Base-by-base conservation (phyloP, 1,140 invertebrate species). In the Cherax destructor region DNA sequence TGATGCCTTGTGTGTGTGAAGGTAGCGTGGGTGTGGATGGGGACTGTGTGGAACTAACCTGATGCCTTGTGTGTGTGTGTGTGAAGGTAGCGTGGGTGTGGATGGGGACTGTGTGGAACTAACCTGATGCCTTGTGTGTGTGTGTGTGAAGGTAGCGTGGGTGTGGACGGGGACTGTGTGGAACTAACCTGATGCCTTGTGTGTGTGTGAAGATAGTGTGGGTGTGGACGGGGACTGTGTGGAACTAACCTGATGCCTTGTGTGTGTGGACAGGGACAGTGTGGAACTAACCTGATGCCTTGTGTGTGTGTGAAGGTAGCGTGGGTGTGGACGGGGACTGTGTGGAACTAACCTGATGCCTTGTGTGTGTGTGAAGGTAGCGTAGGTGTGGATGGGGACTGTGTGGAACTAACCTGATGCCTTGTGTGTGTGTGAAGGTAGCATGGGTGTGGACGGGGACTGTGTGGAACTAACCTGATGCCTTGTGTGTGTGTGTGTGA, bases 81-180 rank as follows among this genome's bases (percentile, higher is more conserved):
- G 30, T 41, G 30, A n/a, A n/a, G n/a, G n/a, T n/a, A n/a, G n/a
- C n/a, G n/a, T n/a, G n/a, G n/a, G n/a, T n/a, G n/a, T n/a, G n/a
- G n/a, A n/a, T n/a, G n/a, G n/a, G n/a, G n/a, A n/a, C n/a, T n/a
- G n/a, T n/a, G n/a, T n/a, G n/a, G n/a, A n/a, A n/a, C n/a, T n/a
- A n/a, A n/a, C n/a, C n/a, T n/a, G n/a, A n/a, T n/a, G n/a, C n/a
- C n/a, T n/a, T 41, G 30, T 41, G 30, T 41, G 30, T 41, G 30
- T 41, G 30, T 41, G 30, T 41, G 30, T 86, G 72, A 86, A 52
- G 72, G 69, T n/a, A 77, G 18, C 21, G 49, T 13, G 52, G 72
- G 41, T 49, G 56, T 86, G 84, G 85, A 86, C 85, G 85, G 85
- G n/a, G 85, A 86, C 41, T 86, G 85, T 85, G 85, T 76, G 24